Conservation (phyloP, 2,888 invertebrate species). For the Dicyrtoma fusca region DNA sequence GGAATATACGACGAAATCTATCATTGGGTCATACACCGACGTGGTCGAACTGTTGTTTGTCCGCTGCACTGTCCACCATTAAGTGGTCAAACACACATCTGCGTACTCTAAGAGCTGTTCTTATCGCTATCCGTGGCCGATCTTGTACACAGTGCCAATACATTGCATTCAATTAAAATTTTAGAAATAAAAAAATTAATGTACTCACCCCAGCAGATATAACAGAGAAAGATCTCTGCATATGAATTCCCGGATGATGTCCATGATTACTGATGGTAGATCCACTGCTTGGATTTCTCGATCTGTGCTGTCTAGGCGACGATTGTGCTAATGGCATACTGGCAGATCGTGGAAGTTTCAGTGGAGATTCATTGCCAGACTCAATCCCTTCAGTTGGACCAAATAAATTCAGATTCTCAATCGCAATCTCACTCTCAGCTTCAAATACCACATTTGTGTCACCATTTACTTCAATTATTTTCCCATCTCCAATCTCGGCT, state of each 20-base stretch:
- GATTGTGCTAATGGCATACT: conserved; percentile 52
- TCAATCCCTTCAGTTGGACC: background rate
- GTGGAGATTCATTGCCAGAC: conserved; percentile 8
- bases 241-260: conserved; percentile 42
- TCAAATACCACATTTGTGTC: conserved; percentile 36
- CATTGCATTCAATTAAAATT: background rate
- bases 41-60: no score
- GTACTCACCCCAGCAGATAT: conserved; percentile 50
- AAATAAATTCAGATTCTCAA: conserved; percentile 11
- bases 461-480: conserved; percentile 7
- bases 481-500: background rate
- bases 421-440: conserved; percentile 32
- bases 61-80: no score
- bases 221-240: conserved; percentile 56
- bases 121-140: no score
- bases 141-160: no score
- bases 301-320: conserved; percentile 25
- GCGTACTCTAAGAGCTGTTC: no score
- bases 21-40: no score
- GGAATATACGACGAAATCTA: no score
- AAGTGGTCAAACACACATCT: no score
- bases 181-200: no score
- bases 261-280: conserved; percentile 19
- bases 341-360: conserved; percentile 48
- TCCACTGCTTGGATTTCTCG: conserved; percentile 9